Percentiles rank a stretch among this genome's conserved stretches.
Evolutionary conservation across 2,888 invertebrate species (phyloP).

Genomic region (Podotricha telesiphe): DNA sequence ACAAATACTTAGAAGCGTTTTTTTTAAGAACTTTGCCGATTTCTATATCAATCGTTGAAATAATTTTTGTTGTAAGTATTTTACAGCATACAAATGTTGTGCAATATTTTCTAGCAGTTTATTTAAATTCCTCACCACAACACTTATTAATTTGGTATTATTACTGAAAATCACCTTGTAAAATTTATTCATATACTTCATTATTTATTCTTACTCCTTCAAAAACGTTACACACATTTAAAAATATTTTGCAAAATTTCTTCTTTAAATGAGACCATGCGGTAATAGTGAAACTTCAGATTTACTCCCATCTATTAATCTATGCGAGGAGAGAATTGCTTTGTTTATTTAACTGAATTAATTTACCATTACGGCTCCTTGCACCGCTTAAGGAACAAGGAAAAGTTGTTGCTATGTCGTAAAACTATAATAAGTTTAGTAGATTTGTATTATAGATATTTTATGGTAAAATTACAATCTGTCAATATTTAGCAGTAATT

Average conservation of each 20-base stretch:
- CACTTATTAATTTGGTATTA: too few species aligned
- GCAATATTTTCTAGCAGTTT: too few species aligned
- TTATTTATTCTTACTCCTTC: neutral
- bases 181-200: neutral
- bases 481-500: too few species aligned
- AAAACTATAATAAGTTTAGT: slow-evolving; percentile 30
- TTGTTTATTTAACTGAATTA: slow-evolving; percentile 42
- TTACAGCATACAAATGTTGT: too few species aligned
- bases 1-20: too few species aligned
- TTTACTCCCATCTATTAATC: slow-evolving; percentile 39
- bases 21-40: too few species aligned
- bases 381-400: slow-evolving; percentile 39
- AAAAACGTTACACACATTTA: neutral
- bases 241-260: neutral
- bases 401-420: slow-evolving; percentile 35
- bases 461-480: slow-evolving; percentile 12
- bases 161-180: too few species aligned
- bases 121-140: too few species aligned
- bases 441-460: slow-evolving; percentile 23
- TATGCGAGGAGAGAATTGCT: slow-evolving; percentile 36
- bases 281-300: slow-evolving; percentile 31
- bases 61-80: too few species aligned
- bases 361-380: slow-evolving; percentile 38
- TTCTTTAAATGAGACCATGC: neutral
- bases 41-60: too few species aligned